Evolutionary conservation across 2,888 invertebrate genomes (phyloP), one percentile per base, ranked within the genome.

Genomic region (Leptinotarsa peninsularis): DNA sequence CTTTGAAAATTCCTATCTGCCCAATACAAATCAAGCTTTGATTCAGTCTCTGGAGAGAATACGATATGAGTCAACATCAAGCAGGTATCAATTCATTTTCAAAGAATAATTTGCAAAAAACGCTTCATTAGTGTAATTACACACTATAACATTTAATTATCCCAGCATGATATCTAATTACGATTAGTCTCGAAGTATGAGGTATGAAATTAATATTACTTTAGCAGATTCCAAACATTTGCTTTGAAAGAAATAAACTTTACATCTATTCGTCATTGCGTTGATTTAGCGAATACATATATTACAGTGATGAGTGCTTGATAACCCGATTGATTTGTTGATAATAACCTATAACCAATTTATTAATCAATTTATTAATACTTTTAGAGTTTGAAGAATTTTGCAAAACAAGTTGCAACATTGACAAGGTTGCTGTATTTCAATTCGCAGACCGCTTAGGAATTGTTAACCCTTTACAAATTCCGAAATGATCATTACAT

Each of bases 81-180:
- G 27, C 4, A 17, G 15, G 15, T 63, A 17, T 33, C n/a, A 63
- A n/a, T 17, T 63, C n/a, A 43, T 43, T 33, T 10, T 23, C 58
- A 58, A 15, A 63, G 43, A 43, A 43, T 17, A 43, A 27, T 10
- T 33, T 33, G 5, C 15, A 63, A 63, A 63, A 63, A 33, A n/a
- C 18, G n/a, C n/a, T 17, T 63, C 17, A 63, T 63, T 63, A 63
- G 43, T n/a, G n/a, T 33, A 63, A 63, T 63, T 33, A 63, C 17
- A 63, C 27, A n/a, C 63, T 2, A 17, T 63, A 4, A 43, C 7
- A 63, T 63, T 63, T 27, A 63, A 63, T 63, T 63, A 63, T 33
- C 10, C 33, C 43, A 43, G 63, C 63, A 43, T 4, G 33, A 43
- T 63, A 63, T 27, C 63, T 63, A 63, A 63, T 63, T 63, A 63